phyloP scores from a whole-genome alignment of 2,113 vertebrate species.

The Nothobranchius furzeri region DNA sequence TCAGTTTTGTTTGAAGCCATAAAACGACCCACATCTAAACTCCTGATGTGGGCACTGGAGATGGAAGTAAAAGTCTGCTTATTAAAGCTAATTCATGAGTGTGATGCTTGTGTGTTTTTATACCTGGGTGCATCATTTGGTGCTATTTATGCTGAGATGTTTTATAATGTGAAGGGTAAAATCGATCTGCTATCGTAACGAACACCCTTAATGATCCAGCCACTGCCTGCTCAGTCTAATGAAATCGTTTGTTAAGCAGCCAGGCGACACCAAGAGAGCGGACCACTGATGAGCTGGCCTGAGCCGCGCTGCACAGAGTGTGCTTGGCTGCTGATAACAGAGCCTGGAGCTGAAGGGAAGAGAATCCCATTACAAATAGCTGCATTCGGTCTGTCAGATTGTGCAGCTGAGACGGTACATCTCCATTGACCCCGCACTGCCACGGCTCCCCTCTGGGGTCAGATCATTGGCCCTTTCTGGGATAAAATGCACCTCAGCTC shows the following conservation, averaged over 20 bases:
- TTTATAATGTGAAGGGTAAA: conserved; percentile 16
- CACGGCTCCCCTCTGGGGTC: conserved; percentile 50
- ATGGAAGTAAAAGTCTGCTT: background rate
- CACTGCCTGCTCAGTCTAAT: conserved; percentile 28
- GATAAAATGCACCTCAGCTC: conserved; percentile 41
- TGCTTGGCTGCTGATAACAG: conserved; percentile 47
- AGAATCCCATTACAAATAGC: conserved; percentile 62
- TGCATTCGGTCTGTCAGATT: conserved; percentile 68
- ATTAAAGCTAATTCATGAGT: background rate
- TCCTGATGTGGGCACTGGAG: no score
- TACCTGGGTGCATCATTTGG: conserved; percentile 10
- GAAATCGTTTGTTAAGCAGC: conserved; percentile 39
- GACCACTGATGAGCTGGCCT: conserved; percentile 40
- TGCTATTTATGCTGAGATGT: background rate
- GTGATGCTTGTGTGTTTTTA: background rate
- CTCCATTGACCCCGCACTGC: conserved; percentile 64
- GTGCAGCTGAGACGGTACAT: conserved; percentile 57
- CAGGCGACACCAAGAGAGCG: conserved; percentile 14
- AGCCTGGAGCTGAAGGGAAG: conserved; percentile 23
- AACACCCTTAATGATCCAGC: conserved; percentile 16
- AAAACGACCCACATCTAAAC: background rate
- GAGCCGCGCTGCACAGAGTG: conserved; percentile 29
- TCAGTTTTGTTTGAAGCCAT: background rate
- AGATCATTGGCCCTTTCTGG: conserved; percentile 33
- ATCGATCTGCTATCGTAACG: conserved; percentile 29